These are phyloP conservation scores for Cremastinae sp. DNA, from an alignment of 2,888 invertebrate genomes.

Conservation along the genomic window DNA sequence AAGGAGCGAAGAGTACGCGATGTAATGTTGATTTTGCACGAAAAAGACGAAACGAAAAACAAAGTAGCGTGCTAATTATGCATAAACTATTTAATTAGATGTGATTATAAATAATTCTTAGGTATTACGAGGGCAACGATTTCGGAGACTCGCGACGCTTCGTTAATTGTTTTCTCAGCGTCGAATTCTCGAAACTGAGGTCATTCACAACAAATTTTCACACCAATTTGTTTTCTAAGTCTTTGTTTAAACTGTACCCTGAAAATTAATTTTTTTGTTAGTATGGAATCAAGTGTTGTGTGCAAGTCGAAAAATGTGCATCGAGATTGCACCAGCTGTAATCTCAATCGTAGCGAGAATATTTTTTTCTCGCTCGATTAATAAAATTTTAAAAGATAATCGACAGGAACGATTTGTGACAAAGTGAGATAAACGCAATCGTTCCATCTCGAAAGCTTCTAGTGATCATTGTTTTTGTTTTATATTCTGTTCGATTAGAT, in stretches of 20 bases:
- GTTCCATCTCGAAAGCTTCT: constrained; percentile 11
- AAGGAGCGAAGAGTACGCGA: background rate
- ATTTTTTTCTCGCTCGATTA: constrained; percentile 3
- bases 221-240: background rate
- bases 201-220: constrained; percentile 2
- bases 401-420: background rate
- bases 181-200: constrained; percentile 16
- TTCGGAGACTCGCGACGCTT: constrained; percentile 54
- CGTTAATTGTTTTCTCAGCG: constrained; percentile 27
- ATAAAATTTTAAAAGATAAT: background rate
- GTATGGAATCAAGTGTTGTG: background rate
- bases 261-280: constrained; percentile 18
- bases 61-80: constrained; percentile 59
- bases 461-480: constrained; percentile 1
- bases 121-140: constrained; percentile 56
- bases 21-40: constrained; percentile 26
- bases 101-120: constrained; percentile 59
- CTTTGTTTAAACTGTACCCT: constrained; percentile 14
- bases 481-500: constrained; percentile 18
- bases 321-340: background rate
- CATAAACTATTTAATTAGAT: constrained; percentile 61
- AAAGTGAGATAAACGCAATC: background rate
- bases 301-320: background rate
- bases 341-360: constrained; percentile 7
- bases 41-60: constrained; percentile 26